phyloP scores from a whole-genome alignment of 2,888 invertebrate species.

The Tridacna crocea region DNA sequence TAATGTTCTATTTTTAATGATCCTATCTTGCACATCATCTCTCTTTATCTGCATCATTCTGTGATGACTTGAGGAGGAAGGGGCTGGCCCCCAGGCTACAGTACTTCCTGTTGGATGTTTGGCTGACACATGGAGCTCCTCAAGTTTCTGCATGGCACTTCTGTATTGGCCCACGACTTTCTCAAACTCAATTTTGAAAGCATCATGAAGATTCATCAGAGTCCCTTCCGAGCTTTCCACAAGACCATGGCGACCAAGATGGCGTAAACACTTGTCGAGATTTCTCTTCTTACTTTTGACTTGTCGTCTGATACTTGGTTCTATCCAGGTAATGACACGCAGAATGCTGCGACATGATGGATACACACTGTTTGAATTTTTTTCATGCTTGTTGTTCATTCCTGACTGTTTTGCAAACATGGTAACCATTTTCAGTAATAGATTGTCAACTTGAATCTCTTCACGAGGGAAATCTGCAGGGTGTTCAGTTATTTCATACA shows the following conservation, averaged over 20 bases:
- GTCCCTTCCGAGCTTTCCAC: conserved; percentile 86
- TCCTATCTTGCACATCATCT: conserved; percentile 93
- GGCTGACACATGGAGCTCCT: conserved; percentile 85
- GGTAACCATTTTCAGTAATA: conserved; percentile 93
- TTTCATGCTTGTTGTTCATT: conserved; percentile 63
- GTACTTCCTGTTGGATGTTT: conserved; percentile 78
- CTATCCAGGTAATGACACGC: conserved; percentile 85
- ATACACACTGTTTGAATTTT: conserved; percentile 74
- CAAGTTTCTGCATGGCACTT: conserved; percentile 93
- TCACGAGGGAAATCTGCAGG: conserved; percentile 83
- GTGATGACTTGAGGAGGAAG: conserved; percentile 95
- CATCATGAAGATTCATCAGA: conserved; percentile 91
- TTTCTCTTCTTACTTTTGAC: conserved; percentile 89
- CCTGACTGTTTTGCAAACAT: conserved; percentile 86
- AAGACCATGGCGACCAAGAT: conserved; percentile 93
- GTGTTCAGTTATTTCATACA: conserved; percentile 84
- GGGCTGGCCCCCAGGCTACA: conserved; percentile 87
- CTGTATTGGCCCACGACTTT: conserved; percentile 94
- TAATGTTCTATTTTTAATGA: conserved; percentile 96
- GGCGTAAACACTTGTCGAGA: conserved; percentile 94
- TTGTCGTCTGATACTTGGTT: conserved; percentile 87
- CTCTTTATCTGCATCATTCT: conserved; percentile 92
- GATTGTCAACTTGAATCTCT: conserved; percentile 88
- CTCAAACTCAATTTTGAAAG: conserved; percentile 92
- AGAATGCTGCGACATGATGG: conserved; percentile 75